These are phyloP conservation scores for Orestias chungarensis DNA, from an alignment of 2,797 vertebrate species.

Conservation along the genomic window DNA sequence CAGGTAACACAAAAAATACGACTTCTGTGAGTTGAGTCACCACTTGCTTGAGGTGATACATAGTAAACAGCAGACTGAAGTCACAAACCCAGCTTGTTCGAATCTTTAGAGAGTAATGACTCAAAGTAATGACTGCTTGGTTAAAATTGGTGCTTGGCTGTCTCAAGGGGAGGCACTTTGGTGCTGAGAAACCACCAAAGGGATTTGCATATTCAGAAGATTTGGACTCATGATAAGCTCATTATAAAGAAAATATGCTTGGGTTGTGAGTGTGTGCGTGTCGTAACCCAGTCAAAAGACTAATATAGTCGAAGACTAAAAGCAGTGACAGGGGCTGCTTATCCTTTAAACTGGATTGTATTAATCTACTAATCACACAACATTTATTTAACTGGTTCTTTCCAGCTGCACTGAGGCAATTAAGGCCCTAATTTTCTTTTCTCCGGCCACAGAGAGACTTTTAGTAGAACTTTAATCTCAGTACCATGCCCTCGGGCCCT, in stretches of 20 bases:
- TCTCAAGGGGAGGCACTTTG: constrained; percentile 1
- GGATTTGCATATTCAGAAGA: constrained; percentile 60
- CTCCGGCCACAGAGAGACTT: constrained; percentile 43
- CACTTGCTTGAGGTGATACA: constrained; percentile 3
- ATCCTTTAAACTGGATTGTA: constrained; percentile 70
- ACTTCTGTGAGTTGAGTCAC: constrained; percentile 9
- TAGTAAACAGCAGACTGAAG: constrained; percentile 13
- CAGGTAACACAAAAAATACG: constrained; percentile 10
- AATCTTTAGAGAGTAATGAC: constrained; percentile 16
- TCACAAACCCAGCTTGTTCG: constrained; percentile 28
- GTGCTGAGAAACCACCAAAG: constrained; percentile 24
- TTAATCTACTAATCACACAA: constrained; percentile 71
- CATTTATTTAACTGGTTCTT: constrained; percentile 71
- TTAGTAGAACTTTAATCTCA: constrained; percentile 45
- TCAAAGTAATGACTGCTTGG: constrained; percentile 19
- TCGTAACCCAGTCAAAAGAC: constrained; percentile 42
- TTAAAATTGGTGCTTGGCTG: constrained; percentile 14
- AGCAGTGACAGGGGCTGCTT: constrained; percentile 46
- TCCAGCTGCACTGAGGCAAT: constrained; percentile 63
- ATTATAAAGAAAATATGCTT: constrained; percentile 49
- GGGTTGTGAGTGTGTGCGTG: constrained; percentile 25
- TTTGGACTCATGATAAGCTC: constrained; percentile 50
- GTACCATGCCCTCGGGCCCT: constrained; percentile 13
- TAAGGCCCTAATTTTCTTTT: constrained; percentile 49
- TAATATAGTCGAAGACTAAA: constrained; percentile 48